Base-by-base conservation (phyloP, 2,888 invertebrate species). In the Drepanosiphum platanoidis region DNA sequence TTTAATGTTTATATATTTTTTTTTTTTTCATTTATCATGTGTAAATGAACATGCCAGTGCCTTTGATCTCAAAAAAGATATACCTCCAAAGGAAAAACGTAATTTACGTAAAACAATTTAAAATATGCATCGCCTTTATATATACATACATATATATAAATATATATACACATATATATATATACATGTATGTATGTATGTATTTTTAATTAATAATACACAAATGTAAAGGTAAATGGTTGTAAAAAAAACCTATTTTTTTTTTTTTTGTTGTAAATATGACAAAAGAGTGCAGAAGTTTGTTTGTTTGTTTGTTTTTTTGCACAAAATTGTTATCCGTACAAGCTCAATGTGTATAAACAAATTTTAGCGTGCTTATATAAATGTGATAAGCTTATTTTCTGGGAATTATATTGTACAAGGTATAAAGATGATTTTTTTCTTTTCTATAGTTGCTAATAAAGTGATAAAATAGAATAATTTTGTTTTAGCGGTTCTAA, bases 61-160 rank as follows among this genome's bases (percentile, higher is more conserved):
- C 83, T 84, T 84, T 84, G 83, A 84, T 84, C 83, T 84, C 83
- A 84, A 77, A 84, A n/a, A 83, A 83, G 46, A 84, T 84, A 83
- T 83, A 84, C 83, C 83, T 84, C 83, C 52, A 75, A 75, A 52
- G 52, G 52, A 68, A 84, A 77, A 84, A 77, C 52, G 15, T 66
- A 22, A 77, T 68, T 84, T 58, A 80, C 70, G 27, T 71, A 71
- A 79, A 64, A 64, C 64, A 74, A 18, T 64, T 74, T 42, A 32
- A 82, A 74, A 74, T 64, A 83, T 74, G 32, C n/a, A 3, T 36
- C 34, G 30, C 72, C 30, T 74, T 58, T 78, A 13, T 30, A n/a
- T 36, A 32, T 77, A 18, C 15, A 27, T 36, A 71, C 52, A 9
- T 30, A 58, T 80, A 42, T 66, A 42, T 22, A 71, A 27, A 61